Percentiles rank a stretch among this genome's conserved stretches.
These are phyloP conservation scores for human DNA, from an alignment of 2,113 vertebrate genomes.

Conservation along the genomic window DNA sequence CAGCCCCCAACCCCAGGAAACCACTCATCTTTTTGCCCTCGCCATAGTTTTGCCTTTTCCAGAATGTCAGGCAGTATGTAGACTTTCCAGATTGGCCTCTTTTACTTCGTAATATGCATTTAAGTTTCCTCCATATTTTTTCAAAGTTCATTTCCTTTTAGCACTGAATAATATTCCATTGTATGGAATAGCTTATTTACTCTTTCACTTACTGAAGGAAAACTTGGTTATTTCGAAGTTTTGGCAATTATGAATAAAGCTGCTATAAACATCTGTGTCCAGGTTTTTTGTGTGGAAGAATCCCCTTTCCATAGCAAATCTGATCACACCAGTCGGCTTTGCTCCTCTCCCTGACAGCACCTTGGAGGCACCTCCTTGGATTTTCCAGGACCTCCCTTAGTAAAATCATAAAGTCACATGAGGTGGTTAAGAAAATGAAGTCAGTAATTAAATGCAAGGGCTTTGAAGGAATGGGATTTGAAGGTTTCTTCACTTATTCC, in stretches of 20 bases:
- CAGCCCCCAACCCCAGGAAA: not conserved
- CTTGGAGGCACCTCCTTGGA: not conserved
- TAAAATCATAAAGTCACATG: not conserved
- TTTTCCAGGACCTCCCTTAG: not conserved
- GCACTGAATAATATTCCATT: not conserved
- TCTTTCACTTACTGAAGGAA: not conserved
- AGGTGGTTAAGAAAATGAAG: not conserved
- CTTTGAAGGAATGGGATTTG: not conserved
- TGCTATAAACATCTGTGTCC: not conserved
- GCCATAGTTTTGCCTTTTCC: not conserved
- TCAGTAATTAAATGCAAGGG: not conserved
- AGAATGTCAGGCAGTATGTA: not conserved
- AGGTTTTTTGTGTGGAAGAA: not conserved
- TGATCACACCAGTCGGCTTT: not conserved
- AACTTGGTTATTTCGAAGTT: not conserved
- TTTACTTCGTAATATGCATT: not conserved
- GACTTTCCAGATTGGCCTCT: not conserved
- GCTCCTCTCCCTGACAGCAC: too few species aligned
- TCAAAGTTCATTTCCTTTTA: not conserved
- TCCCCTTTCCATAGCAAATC: not conserved
- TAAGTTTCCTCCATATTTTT: not conserved
- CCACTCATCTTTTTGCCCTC: not conserved
- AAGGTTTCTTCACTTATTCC: not conserved
- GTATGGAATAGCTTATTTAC: too few species aligned
- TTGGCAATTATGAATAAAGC: not conserved